A percentile compares a stretch with the other conserved stretches of the same genome.
These are phyloP conservation scores for Melangyna quadrimaculata DNA, from an alignment of 2,888 invertebrate species.

Conservation along the genomic window DNA sequence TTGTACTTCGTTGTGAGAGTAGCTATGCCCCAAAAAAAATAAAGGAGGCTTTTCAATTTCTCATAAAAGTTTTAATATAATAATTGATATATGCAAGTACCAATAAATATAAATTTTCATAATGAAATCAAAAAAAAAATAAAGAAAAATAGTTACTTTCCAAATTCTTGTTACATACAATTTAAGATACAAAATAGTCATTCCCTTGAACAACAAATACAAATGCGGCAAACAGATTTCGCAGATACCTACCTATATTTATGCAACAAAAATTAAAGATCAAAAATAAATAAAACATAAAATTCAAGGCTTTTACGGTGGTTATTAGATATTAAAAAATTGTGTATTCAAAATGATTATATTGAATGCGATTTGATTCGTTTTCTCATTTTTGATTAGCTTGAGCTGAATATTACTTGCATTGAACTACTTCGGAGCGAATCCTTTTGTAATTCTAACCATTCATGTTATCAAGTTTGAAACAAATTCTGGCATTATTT, in stretches of 20 bases:
- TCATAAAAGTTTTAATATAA: not conserved
- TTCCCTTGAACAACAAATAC: not conserved
- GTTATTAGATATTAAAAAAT: too few species aligned
- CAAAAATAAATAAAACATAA: not conserved
- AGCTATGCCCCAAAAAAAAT: not conserved
- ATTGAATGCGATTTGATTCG: too few species aligned
- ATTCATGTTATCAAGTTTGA: too few species aligned
- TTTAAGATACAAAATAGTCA: not conserved
- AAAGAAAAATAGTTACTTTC: not conserved
- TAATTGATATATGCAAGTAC: not conserved
- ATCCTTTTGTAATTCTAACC: too few species aligned
- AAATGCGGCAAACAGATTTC: not conserved
- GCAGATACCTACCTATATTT: not conserved
- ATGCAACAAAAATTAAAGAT: not conserved
- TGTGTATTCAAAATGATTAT: too few species aligned
- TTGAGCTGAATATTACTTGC: too few species aligned
- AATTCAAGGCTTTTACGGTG: not conserved
- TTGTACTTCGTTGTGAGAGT: slow-evolving; percentile 4
- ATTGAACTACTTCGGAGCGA: too few species aligned
- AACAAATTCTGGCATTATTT: too few species aligned
- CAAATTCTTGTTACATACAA: slow-evolving; percentile 4
- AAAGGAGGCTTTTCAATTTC: not conserved
- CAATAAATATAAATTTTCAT: slow-evolving; percentile 21
- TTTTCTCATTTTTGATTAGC: too few species aligned
- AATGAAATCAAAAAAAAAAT: not conserved